A percentile compares a stretch with the other conserved stretches of the same genome.
Evolutionary conservation across 2,797 vertebrate species (phyloP).

Genomic region (Sylvilagus floridanus): DNA sequence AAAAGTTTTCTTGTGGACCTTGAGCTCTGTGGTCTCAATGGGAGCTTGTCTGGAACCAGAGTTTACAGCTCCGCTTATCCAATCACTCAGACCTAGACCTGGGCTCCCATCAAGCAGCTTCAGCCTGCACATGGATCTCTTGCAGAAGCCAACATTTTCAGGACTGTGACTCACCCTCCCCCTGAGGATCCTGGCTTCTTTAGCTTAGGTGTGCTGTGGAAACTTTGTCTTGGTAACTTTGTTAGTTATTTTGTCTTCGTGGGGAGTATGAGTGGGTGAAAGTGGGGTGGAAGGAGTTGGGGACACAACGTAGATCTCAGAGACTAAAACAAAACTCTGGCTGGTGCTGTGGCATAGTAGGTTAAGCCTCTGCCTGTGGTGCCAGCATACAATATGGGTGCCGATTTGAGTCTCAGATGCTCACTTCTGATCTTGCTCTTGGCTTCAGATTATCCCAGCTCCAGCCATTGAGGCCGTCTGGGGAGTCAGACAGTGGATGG

Average conservation of each 20-base stretch:
- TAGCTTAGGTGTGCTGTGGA: background rate
- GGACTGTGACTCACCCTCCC: background rate
- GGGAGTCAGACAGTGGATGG: too few relatives aligned
- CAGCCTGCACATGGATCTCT: background rate
- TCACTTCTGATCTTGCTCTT: too few relatives aligned
- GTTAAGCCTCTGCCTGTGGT: too few relatives aligned
- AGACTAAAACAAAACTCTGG: background rate
- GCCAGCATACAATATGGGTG: too few relatives aligned
- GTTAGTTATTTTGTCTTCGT: background rate
- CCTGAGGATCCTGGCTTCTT: background rate
- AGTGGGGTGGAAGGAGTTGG: too few relatives aligned
- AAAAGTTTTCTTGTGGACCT: background rate
- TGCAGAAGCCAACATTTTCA: background rate
- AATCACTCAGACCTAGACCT: background rate
- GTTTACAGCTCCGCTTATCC: background rate
- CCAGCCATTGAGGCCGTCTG: too few relatives aligned
- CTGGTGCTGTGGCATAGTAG: too few relatives aligned
- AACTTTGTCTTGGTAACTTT: background rate
- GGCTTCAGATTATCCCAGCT: too few relatives aligned
- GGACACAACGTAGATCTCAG: background rate
- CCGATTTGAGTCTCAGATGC: too few relatives aligned
- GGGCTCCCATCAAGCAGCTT: background rate
- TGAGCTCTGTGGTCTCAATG: background rate
- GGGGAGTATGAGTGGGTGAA: background rate
- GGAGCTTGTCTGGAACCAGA: background rate